Percentiles rank a stretch among this genome's conserved stretches.
These are phyloP conservation scores for Cyanoderma ruficeps DNA, from an alignment of 2,113 vertebrate genomes.

Conservation along the genomic window DNA sequence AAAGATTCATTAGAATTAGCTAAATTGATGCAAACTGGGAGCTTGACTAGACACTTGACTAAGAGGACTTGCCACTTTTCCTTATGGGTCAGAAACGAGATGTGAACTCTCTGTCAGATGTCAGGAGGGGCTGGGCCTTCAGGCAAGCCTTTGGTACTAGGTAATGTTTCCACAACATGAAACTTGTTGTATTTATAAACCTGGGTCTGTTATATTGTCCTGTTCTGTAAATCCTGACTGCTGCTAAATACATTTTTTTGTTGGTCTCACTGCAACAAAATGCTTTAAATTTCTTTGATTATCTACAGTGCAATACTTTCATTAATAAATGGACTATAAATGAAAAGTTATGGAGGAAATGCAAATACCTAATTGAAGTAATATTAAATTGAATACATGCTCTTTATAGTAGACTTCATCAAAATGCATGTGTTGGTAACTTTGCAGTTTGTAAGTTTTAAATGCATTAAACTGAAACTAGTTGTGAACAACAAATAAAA, in stretches of 20 bases:
- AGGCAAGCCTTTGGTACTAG: not conserved
- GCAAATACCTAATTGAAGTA: not conserved
- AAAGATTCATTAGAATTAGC: not conserved
- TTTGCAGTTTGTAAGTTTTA: not conserved
- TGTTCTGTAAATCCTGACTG: not conserved
- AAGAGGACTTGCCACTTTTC: not conserved
- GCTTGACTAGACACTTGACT: not conserved
- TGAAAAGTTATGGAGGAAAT: conserved; percentile 12
- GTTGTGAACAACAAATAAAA: not conserved
- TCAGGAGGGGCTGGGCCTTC: not conserved
- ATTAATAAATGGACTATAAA: not conserved
- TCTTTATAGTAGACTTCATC: not conserved
- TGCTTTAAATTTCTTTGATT: not conserved
- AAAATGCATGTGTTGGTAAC: not conserved
- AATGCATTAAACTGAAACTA: not conserved
- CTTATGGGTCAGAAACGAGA: not conserved
- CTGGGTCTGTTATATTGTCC: not conserved
- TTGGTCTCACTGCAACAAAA: not conserved
- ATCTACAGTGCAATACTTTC: not conserved
- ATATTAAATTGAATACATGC: not conserved
- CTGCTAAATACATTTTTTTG: not conserved
- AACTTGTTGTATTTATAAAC: not conserved
- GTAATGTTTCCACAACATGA: not conserved
- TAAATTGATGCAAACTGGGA: not conserved
- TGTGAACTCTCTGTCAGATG: not conserved